Base-by-base conservation (phyloP, 2,797 vertebrate species). In the Ficedula albicollis region DNA sequence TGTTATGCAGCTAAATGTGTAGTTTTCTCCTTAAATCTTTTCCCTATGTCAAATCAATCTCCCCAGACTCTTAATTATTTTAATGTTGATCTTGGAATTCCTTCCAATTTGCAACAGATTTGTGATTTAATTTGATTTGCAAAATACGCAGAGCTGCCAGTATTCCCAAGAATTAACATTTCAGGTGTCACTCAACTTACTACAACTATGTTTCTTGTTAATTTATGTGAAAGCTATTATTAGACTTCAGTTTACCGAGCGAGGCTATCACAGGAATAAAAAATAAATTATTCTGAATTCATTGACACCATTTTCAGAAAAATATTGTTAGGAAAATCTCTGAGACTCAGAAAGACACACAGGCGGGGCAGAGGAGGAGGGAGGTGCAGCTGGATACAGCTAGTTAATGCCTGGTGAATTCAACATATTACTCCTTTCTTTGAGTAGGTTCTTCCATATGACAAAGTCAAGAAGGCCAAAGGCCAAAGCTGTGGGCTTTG, bases 61-160 rank as follows among this genome's bases (percentile, higher is more conserved):
- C 75, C 52, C 46, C 14, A 94, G 64, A 79, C 62, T 49, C 62
- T 76, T 83, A 86, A 92, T 93, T 92, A 79, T 91, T 96, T 92
- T 90, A 85, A 96, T 82, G 66, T 43, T 77, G 82, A 82, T 79
- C 78, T 85, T 83, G 81, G 70, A 96, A 95, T 92, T 73, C 41
- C 39, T 79, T 94, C 91, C 58, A 78, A 80, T 85, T 92, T 94
- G 68, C 52, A 87, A 84, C 46, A 89, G 81, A 90, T 94, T 94
- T 90, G 80, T 81, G 60, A 78, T 86, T 92, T 92, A 87, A 94
- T 93, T 93, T 88, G n/a, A 94, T 68, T 89, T 93, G 18, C 59
- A 78, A 93, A 96, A 92, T 82, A 89, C 7, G 8, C 78, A 90
- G 69, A 87, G 77, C 69, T 92, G 69, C 69, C 84, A 89, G 39